Evolutionary conservation across 2,113 vertebrate species (phyloP), one percentile per base, ranked within the genome.

Genomic region (Podarcis cretensis): DNA sequence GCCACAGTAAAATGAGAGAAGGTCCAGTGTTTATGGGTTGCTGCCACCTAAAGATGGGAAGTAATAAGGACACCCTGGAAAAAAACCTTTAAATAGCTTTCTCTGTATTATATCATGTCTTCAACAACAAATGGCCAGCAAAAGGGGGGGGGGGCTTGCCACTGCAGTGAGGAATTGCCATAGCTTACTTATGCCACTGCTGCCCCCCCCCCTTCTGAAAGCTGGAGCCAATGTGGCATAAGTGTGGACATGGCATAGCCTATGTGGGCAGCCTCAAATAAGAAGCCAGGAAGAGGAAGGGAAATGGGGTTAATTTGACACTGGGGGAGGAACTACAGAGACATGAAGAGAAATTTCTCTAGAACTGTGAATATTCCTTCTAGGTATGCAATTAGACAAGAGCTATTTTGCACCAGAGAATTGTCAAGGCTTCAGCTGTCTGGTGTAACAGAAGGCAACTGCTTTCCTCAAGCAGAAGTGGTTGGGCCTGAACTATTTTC

Each of bases 11-110:
- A 81, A 79, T 1, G 25, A 37, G 16, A 74, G 0, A 43, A 3
- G 0, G 77, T 71, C 65, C 83, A 92, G 90, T 77, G 59, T 95
- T 79, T 91, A 94, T 87, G 90, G 89, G 77, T 74, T 96, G 93
- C 95, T 96, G 95, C 95, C 95, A 95, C 90, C 95, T 95, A 95
- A 27, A 88, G 95, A 94, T 90, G 89, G 91, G 63, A 81, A 92
- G 54, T 83, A 75, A 84, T 54, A 83, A 40, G 43, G 73, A 76
- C 59, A 88, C 10, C 21, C 35, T 43, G 2, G 9, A 59, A 40
- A 81, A 74, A 82, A 4, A 1, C n/a, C 5, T 76, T 6, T 73
- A 81, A 66, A 66, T 66, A 48, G 18, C 32, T 87, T 68, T 8
- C 25, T 5, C 35, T 13, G 30, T 43, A 48, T 84, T 54, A 32